Base-by-base conservation (phyloP, 2,113 vertebrate species). In the Saguinus midas region DNA sequence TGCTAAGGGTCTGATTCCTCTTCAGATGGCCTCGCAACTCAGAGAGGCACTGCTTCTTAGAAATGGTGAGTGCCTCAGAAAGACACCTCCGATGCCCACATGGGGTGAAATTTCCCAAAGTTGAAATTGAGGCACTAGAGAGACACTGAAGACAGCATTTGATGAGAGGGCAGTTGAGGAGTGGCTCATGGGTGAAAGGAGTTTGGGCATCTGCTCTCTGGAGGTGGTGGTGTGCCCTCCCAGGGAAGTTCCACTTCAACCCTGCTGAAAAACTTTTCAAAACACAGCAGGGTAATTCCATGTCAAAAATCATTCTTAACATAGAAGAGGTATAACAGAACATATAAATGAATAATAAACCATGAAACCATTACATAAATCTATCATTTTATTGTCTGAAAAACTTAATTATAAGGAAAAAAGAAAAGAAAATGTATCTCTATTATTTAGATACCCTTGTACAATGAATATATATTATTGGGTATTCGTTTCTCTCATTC, bases 91-190 rank as follows among this genome's bases (percentile, higher is more conserved):
- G 61, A 21, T 12, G 29, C 45, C 81, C 25, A 43, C 21, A 23
- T 0, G 5, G 35, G n/a, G 37, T 25, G 20, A 70, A 79, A 92
- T 52, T 87, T n/a, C 79, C 27, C 35, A 81, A 98, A 87, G n/a
- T 92, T 87, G 73, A 98, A 7, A 87, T 98, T 98, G 17, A 99
- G 72, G 17, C 96, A 45, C 5, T 98, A 27, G n/a, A 97, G 97
- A 0, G 98, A 98, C 98, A 99, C 1, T 99, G 6, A 45, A 68
- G 45, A 45, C 20, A 64, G 4, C 5, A 21, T 78, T 48, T 70
- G 45, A 61, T 45, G 37, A 52, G 20, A 50, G 32, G 81, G 37
- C 10, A 52, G 43, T 52, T 61, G 14, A 14, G 40, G 11, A 52
- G 35, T n/a, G 57, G 32, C 16, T 80, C 21, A 1, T 10, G 43